phyloP scores from a whole-genome alignment of 2,113 vertebrate species.

The Aegithalos caudatus region DNA sequence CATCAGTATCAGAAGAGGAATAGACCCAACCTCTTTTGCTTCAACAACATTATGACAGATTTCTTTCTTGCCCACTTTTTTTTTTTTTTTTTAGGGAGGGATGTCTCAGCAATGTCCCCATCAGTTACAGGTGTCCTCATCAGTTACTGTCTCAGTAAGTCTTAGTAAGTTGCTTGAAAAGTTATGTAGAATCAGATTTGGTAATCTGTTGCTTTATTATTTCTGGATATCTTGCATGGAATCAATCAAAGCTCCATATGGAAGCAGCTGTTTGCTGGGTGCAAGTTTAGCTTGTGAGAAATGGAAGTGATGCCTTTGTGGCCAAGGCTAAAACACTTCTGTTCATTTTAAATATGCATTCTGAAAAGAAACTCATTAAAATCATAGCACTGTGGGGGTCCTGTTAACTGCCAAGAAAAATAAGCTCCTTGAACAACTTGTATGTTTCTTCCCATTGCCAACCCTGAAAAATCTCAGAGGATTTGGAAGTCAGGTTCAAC shows the following conservation, averaged over 20 bases:
- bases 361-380: conserved; percentile 24
- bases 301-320: background rate
- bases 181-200: background rate
- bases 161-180: background rate
- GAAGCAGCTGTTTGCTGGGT: background rate
- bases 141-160: background rate
- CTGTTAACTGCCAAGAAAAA: conserved; percentile 35
- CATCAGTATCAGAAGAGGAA: background rate
- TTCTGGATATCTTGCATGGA: background rate
- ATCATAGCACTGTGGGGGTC: background rate
- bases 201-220: background rate
- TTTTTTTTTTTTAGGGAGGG: background rate
- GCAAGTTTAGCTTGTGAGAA: background rate
- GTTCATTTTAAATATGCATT: background rate
- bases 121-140: background rate
- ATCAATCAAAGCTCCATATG: background rate
- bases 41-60: background rate
- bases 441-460: background rate
- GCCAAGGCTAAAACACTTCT: background rate
- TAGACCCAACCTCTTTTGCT: background rate
- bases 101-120: background rate
- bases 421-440: background rate
- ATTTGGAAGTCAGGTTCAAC: background rate
- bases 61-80: background rate
- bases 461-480: background rate